Evolutionary conservation across 2,797 vertebrate species (phyloP).

Genomic region (Amphiprion clarkii): DNA sequence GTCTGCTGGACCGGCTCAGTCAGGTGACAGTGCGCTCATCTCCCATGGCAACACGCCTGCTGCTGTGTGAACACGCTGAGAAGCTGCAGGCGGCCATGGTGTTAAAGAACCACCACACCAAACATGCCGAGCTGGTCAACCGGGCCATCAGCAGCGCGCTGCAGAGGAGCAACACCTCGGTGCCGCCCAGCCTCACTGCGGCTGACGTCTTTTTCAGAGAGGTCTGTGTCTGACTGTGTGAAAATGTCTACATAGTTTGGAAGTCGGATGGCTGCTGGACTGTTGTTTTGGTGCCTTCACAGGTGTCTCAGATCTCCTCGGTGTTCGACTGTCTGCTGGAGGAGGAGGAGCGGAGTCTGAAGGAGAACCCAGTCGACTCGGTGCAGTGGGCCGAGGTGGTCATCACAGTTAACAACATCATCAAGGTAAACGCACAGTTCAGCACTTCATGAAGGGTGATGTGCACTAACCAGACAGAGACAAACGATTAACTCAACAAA

Average conservation of each 20-base stretch:
- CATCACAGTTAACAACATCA: constrained; percentile 89
- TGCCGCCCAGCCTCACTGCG: constrained; percentile 90
- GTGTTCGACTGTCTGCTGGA: constrained; percentile 94
- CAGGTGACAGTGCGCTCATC: constrained; percentile 81
- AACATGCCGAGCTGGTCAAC: constrained; percentile 89
- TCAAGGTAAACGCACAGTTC: constrained; percentile 86
- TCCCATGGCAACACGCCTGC: constrained; percentile 88
- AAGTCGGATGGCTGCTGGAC: not conserved
- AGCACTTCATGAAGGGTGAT: not conserved
- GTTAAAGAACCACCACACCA: constrained; percentile 93
- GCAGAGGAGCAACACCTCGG: constrained; percentile 78
- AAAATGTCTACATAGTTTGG: not conserved
- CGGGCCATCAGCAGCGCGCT: constrained; percentile 86
- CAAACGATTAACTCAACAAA: no score
- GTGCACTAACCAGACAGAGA: no score
- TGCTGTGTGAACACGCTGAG: constrained; percentile 95
- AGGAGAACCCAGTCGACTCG: constrained; percentile 85
- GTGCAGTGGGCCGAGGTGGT: constrained; percentile 91
- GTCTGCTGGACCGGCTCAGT: constrained; percentile 88
- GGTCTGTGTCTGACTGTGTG: constrained; percentile 71
- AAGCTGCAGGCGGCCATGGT: constrained; percentile 92
- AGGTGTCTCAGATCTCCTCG: constrained; percentile 94
- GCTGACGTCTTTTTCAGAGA: constrained; percentile 97
- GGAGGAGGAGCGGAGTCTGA: constrained; percentile 91
- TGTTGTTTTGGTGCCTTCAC: not conserved